A percentile compares a stretch with the other conserved stretches of the same genome.
These are phyloP conservation scores for Amblyornis subalaris DNA, from an alignment of 2,113 vertebrate species.

Conservation along the genomic window DNA sequence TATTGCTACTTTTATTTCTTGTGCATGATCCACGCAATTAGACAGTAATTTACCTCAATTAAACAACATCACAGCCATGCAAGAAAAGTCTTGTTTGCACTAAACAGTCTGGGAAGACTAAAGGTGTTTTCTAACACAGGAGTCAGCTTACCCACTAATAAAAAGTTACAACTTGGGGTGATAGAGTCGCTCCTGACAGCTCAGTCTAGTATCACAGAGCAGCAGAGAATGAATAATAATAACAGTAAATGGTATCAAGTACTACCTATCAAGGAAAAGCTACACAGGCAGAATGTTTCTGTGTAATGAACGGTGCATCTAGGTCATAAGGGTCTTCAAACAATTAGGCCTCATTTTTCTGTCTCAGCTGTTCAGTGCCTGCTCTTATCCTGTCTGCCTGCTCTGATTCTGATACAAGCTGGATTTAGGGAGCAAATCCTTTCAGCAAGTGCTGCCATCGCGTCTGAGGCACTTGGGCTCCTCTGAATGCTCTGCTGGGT, in stretches of 20 bases:
- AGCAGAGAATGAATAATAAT: not conserved
- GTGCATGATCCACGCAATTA: slow-evolving; percentile 25
- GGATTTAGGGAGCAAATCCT: fast-evolving
- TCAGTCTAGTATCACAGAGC: not conserved
- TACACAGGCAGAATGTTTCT: not conserved
- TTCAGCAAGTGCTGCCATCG: not conserved
- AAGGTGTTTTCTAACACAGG: not conserved
- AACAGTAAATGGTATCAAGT: not conserved
- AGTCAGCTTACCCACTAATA: not conserved
- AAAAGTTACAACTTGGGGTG: not conserved
- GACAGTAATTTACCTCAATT: slow-evolving; percentile 27
- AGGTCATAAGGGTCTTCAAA: not conserved
- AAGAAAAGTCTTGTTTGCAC: slow-evolving; percentile 11
- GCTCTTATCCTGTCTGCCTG: not conserved
- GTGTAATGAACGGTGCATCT: not conserved
- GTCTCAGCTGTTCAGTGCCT: not conserved
- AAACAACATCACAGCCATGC: slow-evolving; percentile 2
- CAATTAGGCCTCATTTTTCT: not conserved
- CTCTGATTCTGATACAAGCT: not conserved
- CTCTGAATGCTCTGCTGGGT: not conserved
- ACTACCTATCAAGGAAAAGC: not conserved
- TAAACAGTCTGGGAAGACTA: not conserved
- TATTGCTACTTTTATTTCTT: slow-evolving; percentile 28
- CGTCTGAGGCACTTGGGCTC: not conserved
- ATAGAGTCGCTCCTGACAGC: not conserved